Evolutionary conservation across 2,888 invertebrate genomes (phyloP), one percentile per base, ranked within the genome.

Genomic region (Sinelater perroti): DNA sequence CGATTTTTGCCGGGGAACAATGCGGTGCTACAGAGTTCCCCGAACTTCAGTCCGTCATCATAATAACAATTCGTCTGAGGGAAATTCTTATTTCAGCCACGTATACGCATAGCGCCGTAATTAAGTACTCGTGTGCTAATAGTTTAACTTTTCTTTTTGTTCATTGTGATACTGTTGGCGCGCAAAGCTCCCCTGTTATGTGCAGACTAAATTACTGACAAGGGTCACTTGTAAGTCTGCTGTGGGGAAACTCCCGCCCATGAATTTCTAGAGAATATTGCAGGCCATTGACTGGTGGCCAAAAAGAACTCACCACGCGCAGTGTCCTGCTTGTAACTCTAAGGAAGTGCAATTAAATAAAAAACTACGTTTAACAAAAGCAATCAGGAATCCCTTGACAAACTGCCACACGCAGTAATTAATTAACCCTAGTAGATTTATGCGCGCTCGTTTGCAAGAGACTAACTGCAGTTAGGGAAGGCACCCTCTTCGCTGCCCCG

Each of bases 391-490:
- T n/a, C n/a, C n/a, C n/a, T n/a, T n/a, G n/a, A n/a, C n/a, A n/a
- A n/a, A n/a, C n/a, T n/a, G n/a, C n/a, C n/a, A n/a, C n/a, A n/a
- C n/a, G n/a, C n/a, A n/a, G n/a, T n/a, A n/a, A n/a, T n/a, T n/a
- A n/a, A n/a, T n/a, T 3, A 28, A 28, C 2, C 10, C 10, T 10
- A 28, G 10, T 6, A 24, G 5, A 24, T 28, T 28, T 2, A n/a
- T 28, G 5, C 10, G 28, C 28, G 8, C 10, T 28, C 8, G 10
- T 21, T 11, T 38, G 38, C 13, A 17, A 28, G 30, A 13, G 51
- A 20, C 44, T 53, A 44, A 35, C 11, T n/a, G 17, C n/a, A 54
- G 16, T 40, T 26, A 55, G 47, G 55, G 55, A 45, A 45, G 28
- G 21, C 42, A 49, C 55, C 55, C 55, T 36, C 26, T 18, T 31